phyloP scores from a whole-genome alignment of 2,797 vertebrate species.

The Brotula barbata region DNA sequence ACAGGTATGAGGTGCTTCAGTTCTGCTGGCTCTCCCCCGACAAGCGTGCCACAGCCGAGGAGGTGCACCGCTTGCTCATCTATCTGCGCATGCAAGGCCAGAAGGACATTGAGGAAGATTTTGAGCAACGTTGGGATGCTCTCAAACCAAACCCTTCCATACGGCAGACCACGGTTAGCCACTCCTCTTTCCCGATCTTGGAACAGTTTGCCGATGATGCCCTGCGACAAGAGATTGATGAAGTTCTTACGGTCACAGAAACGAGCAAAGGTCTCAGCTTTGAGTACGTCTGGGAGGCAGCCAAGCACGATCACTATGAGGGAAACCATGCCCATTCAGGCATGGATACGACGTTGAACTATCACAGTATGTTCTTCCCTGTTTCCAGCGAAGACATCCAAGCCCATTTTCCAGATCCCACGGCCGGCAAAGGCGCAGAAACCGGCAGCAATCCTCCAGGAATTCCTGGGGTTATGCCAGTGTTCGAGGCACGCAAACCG shows the following conservation, averaged over 20 bases:
- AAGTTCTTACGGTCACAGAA: conserved; percentile 96
- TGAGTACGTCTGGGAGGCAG: conserved; percentile 97
- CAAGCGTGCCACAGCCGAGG: conserved; percentile 92
- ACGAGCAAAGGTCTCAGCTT: conserved; percentile 98
- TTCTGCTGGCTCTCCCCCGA: conserved; percentile 96
- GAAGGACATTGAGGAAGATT: conserved; percentile 90
- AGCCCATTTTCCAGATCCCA: conserved; percentile 83
- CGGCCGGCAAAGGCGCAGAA: conserved; percentile 68
- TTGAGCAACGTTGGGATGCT: conserved; percentile 95
- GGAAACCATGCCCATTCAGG: conserved; percentile 77
- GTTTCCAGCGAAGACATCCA: conserved; percentile 88
- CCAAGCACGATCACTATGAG: conserved; percentile 92
- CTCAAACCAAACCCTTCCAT: conserved; percentile 88
- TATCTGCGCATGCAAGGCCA: conserved; percentile 98
- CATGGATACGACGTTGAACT: conserved; percentile 87
- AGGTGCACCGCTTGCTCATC: conserved; percentile 92
- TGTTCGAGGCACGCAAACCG: conserved; percentile 91
- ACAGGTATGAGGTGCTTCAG: conserved; percentile 95
- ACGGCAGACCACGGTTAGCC: conserved; percentile 82
- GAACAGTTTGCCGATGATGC: conserved; percentile 90
- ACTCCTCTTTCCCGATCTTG: conserved; percentile 92
- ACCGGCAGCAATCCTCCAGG: conserved; percentile 68
- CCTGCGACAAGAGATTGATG: conserved; percentile 91
- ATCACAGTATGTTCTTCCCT: conserved; percentile 94
- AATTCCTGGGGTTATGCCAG: conserved; percentile 88